These are phyloP conservation scores for Lacerta agilis DNA, from an alignment of 2,797 vertebrate species.

Conservation along the genomic window DNA sequence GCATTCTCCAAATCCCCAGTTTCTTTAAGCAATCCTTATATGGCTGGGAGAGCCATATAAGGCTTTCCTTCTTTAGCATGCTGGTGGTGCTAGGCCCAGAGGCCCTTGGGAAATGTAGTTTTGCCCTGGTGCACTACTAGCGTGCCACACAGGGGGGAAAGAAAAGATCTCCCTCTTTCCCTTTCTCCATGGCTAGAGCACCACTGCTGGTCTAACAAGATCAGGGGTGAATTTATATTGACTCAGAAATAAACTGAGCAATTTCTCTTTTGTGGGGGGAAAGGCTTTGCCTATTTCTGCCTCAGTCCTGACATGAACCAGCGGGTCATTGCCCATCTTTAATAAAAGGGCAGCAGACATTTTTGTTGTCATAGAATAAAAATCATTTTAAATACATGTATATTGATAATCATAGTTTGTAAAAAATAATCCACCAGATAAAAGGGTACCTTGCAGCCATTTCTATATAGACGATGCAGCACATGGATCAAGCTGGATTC, in stretches of 20 bases:
- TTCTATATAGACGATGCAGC: neutral
- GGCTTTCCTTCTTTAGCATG: neutral
- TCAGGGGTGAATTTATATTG: neutral
- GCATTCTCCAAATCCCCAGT: too few relatives aligned
- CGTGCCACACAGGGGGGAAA: too few relatives aligned
- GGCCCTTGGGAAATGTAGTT: neutral
- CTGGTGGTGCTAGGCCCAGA: neutral
- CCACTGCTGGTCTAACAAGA: too few relatives aligned
- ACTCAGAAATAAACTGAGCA: neutral
- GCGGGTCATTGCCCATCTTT: neutral
- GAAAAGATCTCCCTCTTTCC: neutral
- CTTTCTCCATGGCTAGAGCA: neutral
- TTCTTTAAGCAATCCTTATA: neutral
- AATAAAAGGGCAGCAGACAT: neutral
- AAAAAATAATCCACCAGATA: constrained; percentile 2
- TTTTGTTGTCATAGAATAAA: neutral
- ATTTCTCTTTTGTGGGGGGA: neutral
- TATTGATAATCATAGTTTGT: neutral
- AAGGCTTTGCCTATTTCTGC: neutral
- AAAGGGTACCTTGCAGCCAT: neutral
- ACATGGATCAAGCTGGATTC: neutral
- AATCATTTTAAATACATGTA: neutral
- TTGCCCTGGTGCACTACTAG: neutral
- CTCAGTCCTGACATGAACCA: neutral
- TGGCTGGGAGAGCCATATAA: neutral